A percentile compares a stretch with the other conserved stretches of the same genome.
phyloP scores from a whole-genome alignment of 1,140 invertebrate species.

The Conopomorpha cramerella region DNA sequence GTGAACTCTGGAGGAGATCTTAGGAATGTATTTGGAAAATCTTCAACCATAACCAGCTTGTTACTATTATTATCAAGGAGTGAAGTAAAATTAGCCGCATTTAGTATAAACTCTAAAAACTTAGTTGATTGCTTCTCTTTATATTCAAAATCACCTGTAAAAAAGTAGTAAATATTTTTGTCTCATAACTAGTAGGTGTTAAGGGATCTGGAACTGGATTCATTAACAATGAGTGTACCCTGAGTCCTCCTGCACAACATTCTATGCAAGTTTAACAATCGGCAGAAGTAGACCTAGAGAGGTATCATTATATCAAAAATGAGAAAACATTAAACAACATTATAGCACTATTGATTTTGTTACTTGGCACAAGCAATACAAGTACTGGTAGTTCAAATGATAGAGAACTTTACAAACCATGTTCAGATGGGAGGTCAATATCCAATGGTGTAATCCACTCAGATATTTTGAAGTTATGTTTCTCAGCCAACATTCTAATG shows the following conservation, averaged over 20 bases:
- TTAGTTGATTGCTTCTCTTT: conserved; percentile 64
- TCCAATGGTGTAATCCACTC: conserved; percentile 79
- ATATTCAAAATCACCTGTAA: conserved; percentile 39
- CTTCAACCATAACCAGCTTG: conserved; percentile 71
- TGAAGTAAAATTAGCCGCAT: conserved; percentile 70
- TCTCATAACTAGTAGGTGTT: too few relatives aligned
- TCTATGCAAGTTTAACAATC: too few relatives aligned
- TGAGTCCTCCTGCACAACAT: too few relatives aligned
- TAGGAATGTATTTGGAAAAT: conserved; percentile 74
- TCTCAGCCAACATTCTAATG: conserved; percentile 63
- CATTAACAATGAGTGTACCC: too few relatives aligned
- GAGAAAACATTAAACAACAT: too few relatives aligned
- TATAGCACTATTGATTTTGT: too few relatives aligned
- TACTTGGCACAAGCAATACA: too few relatives aligned
- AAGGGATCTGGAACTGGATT: too few relatives aligned
- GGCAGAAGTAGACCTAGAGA: too few relatives aligned
- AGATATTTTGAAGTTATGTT: conserved; percentile 61
- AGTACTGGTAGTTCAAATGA: too few relatives aligned
- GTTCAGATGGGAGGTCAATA: conserved; percentile 43
- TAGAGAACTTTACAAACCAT: conserved; percentile 21
- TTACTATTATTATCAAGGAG: conserved; percentile 61
- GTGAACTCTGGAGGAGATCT: conserved; percentile 65
- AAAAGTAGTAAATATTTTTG: too few relatives aligned
- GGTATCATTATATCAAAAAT: too few relatives aligned
- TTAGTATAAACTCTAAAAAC: conserved; percentile 70